Conservation (phyloP, 2,113 vertebrate genomes). For the Engraulis encrasicolus region DNA sequence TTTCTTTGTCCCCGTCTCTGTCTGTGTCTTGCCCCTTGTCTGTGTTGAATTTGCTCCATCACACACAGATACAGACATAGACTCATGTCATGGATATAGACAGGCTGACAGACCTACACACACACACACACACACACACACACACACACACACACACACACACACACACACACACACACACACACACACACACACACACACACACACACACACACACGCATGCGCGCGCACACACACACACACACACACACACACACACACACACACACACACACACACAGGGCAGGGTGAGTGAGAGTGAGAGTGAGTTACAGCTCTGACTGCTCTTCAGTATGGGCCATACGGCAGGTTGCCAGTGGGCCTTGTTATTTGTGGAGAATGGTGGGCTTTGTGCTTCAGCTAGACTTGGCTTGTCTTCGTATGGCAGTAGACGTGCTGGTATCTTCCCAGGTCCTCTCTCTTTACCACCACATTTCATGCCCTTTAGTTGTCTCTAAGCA, state of each 20-base stretch:
- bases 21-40: background rate
- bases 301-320: background rate
- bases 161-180: background rate
- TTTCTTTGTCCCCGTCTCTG: background rate
- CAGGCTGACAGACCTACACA: no score
- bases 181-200: background rate
- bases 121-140: background rate
- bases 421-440: background rate
- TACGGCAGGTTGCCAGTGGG: slow-evolving; percentile 13
- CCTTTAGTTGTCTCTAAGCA: background rate
- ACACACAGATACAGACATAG: no score
- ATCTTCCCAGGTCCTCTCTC: slow-evolving; percentile 1
- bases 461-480: background rate
- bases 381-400: slow-evolving; percentile 6
- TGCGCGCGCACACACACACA: background rate
- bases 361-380: background rate
- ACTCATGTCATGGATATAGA: no score
- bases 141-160: background rate
- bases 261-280: background rate
- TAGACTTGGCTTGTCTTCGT: background rate
- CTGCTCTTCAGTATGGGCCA: background rate
- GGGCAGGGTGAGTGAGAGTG: background rate
- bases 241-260: background rate
- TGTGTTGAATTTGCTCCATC: no score
- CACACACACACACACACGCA: background rate